phyloP scores from a whole-genome alignment of 2,113 vertebrate genomes.

The Ammospiza nelsoni region DNA sequence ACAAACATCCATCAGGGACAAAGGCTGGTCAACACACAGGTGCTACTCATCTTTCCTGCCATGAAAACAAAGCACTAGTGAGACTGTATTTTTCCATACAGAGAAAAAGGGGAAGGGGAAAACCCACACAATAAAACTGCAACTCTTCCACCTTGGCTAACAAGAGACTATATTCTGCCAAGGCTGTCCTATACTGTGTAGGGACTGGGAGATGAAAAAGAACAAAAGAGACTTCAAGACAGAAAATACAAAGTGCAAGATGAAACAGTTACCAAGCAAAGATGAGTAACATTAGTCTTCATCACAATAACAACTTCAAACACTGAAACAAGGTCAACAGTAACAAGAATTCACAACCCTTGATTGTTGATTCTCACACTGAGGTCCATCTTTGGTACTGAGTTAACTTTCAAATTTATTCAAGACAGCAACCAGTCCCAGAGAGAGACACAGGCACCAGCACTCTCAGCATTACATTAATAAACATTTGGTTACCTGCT shows the following conservation, averaged over 20 bases:
- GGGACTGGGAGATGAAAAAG: not conserved
- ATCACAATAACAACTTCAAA: not conserved
- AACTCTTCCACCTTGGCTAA: not conserved
- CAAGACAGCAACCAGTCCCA: not conserved
- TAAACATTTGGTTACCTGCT: not conserved
- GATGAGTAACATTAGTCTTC: not conserved
- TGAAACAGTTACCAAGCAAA: not conserved
- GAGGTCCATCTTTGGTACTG: not conserved
- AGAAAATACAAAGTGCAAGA: not conserved
- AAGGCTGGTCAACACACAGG: not conserved
- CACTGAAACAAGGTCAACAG: not conserved
- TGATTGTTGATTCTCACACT: not conserved
- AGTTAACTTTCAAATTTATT: not conserved
- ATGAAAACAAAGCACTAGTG: not conserved
- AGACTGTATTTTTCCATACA: not conserved
- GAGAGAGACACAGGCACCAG: not conserved
- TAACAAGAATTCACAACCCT: not conserved
- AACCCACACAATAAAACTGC: not conserved
- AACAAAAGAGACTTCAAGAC: not conserved
- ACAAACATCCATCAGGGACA: not conserved
- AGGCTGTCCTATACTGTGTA: not conserved
- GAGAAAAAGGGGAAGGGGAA: not conserved
- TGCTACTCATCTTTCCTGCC: not conserved
- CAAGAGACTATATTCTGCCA: not conserved
- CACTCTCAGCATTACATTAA: not conserved